A percentile compares a stretch with the other conserved stretches of the same genome.
Conservation (phyloP, 2,113 vertebrate species). For the Cyphomyrus plagiostoma region DNA sequence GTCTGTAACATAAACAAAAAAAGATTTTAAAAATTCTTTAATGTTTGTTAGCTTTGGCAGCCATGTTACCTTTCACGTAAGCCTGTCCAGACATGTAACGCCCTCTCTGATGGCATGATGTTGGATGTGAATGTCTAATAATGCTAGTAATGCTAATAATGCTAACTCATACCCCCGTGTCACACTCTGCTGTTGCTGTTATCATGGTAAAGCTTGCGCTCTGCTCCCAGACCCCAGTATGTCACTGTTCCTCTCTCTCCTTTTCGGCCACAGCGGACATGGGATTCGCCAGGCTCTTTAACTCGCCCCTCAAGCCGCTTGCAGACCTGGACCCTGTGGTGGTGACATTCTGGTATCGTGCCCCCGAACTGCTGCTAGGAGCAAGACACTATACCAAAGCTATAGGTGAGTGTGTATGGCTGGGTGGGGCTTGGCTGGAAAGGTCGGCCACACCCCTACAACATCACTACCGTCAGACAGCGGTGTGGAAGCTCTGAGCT, state of each 20-base stretch:
- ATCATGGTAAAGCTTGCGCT: not conserved
- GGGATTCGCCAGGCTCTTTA: slow-evolving; percentile 86
- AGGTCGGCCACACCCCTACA: no score
- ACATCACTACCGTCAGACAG: not conserved
- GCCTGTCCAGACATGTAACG: not conserved
- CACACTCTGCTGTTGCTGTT: not conserved
- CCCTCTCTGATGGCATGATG: not conserved
- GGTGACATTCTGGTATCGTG: slow-evolving; percentile 88
- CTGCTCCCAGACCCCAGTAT: not conserved
- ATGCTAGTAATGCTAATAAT: not conserved
- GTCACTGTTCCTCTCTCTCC: not conserved
- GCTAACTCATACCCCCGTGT: not conserved
- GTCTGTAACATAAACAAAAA: not conserved
- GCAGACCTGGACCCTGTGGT: slow-evolving; percentile 87
- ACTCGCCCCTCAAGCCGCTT: slow-evolving; percentile 81
- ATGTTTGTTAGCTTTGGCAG: not conserved
- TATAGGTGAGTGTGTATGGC: slow-evolving; percentile 73
- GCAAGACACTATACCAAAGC: slow-evolving; percentile 98
- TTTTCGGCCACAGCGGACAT: slow-evolving; percentile 56
- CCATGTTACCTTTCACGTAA: not conserved
- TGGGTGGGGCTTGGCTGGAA: not conserved
- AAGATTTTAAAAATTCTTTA: no score
- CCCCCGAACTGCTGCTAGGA: slow-evolving; percentile 86
- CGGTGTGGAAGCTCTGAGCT: not conserved
- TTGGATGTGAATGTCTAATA: no score